Conservation (phyloP, 2,113 vertebrate species). For the Amphiprion percula region DNA sequence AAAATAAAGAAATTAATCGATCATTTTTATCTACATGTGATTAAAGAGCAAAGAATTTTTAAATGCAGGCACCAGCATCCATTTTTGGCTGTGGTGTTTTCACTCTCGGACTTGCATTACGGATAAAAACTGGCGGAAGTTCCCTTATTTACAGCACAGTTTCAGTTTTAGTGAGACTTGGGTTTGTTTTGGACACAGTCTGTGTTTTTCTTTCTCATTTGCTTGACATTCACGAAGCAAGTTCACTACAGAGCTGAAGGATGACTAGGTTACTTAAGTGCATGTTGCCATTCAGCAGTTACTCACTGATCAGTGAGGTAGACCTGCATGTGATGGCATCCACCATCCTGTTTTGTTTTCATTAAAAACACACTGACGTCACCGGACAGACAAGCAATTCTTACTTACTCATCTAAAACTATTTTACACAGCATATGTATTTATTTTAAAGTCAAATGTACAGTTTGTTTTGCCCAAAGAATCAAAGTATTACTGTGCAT, state of each 20-base stretch:
- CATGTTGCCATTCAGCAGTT: not conserved
- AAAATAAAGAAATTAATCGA: too few relatives aligned
- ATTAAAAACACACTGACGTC: constrained; percentile 24
- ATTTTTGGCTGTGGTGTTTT: too few relatives aligned
- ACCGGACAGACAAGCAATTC: not conserved
- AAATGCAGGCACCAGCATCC: not conserved
- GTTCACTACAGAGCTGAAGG: too few relatives aligned
- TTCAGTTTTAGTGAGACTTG: not conserved
- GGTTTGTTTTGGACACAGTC: constrained; percentile 2
- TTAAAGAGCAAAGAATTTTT: too few relatives aligned
- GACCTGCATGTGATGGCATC: not conserved
- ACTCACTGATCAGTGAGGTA: not conserved
- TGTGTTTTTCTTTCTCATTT: not conserved
- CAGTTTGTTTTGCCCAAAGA: not conserved
- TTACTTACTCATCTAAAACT: not conserved
- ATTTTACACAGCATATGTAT: not conserved
- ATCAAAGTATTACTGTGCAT: not conserved
- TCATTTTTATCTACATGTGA: too few relatives aligned
- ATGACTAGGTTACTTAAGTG: not conserved
- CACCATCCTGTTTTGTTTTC: constrained; percentile 13
- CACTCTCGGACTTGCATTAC: too few relatives aligned
- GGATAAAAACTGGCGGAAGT: not conserved
- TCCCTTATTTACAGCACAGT: not conserved
- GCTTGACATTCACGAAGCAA: not conserved
- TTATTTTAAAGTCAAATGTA: not conserved